Percentiles rank a stretch among this genome's conserved stretches.
These are phyloP conservation scores for Plutella xylostella DNA, from an alignment of 2,888 invertebrate species.

Conservation along the genomic window DNA sequence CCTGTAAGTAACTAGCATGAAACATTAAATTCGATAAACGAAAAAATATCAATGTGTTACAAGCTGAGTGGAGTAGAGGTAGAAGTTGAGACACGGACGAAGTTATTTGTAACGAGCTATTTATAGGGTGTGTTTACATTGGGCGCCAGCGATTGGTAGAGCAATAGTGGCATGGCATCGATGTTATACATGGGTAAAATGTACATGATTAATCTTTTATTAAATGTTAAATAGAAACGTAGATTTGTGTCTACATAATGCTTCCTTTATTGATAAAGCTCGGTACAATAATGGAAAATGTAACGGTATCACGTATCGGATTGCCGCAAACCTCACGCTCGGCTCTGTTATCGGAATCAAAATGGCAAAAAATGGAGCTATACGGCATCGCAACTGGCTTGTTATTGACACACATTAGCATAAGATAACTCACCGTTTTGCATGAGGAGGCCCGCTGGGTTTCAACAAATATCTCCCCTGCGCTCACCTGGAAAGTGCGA, in stretches of 20 bases:
- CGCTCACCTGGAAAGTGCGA: conserved; percentile 65
- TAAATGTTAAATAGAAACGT: too few relatives aligned
- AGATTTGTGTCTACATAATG: too few relatives aligned
- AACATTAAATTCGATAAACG: too few relatives aligned
- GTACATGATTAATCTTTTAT: too few relatives aligned
- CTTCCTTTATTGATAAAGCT: too few relatives aligned
- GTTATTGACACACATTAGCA: conserved; percentile 7
- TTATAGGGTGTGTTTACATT: conserved; percentile 38
- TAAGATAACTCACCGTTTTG: conserved; percentile 50
- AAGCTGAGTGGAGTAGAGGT: neutral
- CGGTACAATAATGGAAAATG: neutral
- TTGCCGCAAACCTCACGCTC: neutral
- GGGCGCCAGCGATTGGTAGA: conserved; percentile 16
- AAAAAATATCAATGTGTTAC: too few relatives aligned
- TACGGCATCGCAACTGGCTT: neutral
- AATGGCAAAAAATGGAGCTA: neutral
- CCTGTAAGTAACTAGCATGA: too few relatives aligned
- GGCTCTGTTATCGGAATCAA: neutral
- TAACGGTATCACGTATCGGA: neutral
- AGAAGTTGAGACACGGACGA: conserved; percentile 8
- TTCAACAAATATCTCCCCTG: conserved; percentile 63
- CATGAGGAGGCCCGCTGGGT: conserved; percentile 58
- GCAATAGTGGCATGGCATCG: neutral
- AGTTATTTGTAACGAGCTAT: conserved; percentile 33
- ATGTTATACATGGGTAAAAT: neutral